Evolutionary conservation across 2,113 vertebrate genomes (phyloP).

Genomic region (Scomber colias): DNA sequence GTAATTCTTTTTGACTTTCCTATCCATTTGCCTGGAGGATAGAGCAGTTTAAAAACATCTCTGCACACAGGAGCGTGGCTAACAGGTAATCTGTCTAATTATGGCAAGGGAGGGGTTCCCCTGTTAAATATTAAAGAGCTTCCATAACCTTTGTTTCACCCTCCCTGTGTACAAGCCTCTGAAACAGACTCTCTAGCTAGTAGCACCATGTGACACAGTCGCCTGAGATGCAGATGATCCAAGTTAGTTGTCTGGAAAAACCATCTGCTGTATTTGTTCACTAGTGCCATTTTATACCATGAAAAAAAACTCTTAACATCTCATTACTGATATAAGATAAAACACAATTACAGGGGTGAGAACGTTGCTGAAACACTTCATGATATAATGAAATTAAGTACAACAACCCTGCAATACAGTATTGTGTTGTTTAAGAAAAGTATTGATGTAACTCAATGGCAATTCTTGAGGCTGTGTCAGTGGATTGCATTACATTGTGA

Average conservation of each 20-base stretch:
- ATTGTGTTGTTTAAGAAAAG: slow-evolving; percentile 2
- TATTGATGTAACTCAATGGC: slow-evolving; percentile 25
- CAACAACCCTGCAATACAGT: slow-evolving; percentile 15
- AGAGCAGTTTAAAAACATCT: slow-evolving; percentile 91
- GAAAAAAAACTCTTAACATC: slow-evolving; percentile 10
- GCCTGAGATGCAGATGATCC: slow-evolving; percentile 88
- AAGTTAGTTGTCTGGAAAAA: slow-evolving; percentile 15
- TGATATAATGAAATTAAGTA: slow-evolving; percentile 20
- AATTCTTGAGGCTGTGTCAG: slow-evolving; percentile 1
- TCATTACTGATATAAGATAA: slow-evolving; percentile 21
- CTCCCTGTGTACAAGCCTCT: slow-evolving; percentile 87
- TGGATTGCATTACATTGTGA: slow-evolving; percentile 1
- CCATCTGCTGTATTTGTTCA: slow-evolving; percentile 16
- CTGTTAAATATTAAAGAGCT: slow-evolving; percentile 94
- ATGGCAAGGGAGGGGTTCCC: slow-evolving; percentile 91
- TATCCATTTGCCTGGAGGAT: slow-evolving; percentile 95
- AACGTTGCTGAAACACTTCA: slow-evolving; percentile 1
- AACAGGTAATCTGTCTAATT: slow-evolving; percentile 99
- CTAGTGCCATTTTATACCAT: slow-evolving; percentile 17
- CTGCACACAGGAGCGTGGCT: slow-evolving; percentile 90
- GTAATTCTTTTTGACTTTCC: slow-evolving; percentile 94
- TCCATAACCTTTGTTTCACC: slow-evolving; percentile 95
- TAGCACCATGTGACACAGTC: slow-evolving; percentile 77
- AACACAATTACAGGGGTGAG: background rate
- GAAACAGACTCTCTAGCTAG: slow-evolving; percentile 87